Percentiles rank a stretch among this genome's conserved stretches.
phyloP scores from a whole-genome alignment of 2,888 invertebrate genomes.

The Hyles lineata region DNA sequence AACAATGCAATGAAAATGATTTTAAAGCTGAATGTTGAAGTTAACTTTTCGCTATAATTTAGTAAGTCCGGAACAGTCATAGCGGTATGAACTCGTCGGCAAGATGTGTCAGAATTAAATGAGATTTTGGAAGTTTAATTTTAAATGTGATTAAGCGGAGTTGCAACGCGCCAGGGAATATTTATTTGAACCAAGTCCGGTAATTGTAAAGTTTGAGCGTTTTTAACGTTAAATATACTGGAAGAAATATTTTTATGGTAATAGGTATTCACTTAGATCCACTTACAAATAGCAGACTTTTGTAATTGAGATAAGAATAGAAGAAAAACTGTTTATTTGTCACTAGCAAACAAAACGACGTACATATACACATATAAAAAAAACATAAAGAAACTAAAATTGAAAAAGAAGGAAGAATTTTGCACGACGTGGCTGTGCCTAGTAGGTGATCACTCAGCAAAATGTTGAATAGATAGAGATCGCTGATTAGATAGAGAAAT shows the following conservation, averaged over 20 bases:
- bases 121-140: conserved; percentile 2
- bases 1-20: background rate
- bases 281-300: too few relatives aligned
- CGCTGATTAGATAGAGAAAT: too few relatives aligned
- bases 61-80: background rate
- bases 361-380: too few relatives aligned
- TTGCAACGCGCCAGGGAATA: background rate
- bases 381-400: too few relatives aligned
- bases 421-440: too few relatives aligned
- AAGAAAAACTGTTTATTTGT: too few relatives aligned
- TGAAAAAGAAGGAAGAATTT: too few relatives aligned
- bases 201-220: background rate
- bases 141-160: background rate
- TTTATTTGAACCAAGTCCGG: background rate
- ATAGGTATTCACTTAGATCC: too few relatives aligned
- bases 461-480: too few relatives aligned
- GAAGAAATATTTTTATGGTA: background rate
- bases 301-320: too few relatives aligned
- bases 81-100: background rate
- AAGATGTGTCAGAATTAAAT: conserved; percentile 1
- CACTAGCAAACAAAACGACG: too few relatives aligned
- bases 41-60: conserved; percentile 1
- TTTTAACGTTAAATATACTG: background rate
- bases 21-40: background rate
- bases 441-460: too few relatives aligned